Base-by-base conservation (phyloP, 2,113 vertebrate species). In the Galemys pyrenaicus region DNA sequence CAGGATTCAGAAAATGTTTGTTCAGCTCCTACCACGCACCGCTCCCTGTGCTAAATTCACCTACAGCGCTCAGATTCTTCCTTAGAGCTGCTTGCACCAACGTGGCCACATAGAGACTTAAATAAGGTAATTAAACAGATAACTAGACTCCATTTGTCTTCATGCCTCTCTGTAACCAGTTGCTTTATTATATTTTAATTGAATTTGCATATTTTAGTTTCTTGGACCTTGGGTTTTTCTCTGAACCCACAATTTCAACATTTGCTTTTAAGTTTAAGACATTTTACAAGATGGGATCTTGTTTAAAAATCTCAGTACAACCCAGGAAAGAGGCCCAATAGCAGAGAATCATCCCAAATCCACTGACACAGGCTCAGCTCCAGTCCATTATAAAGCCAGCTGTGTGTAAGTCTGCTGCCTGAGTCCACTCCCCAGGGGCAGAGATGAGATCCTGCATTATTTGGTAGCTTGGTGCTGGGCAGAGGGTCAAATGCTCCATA, bases 181-280 rank as follows among this genome's bases (percentile, higher is more conserved):
- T 56, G 78, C 46, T 92, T 91, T 88, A 37, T 87, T 90, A 39
- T 32, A 89, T 39, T 81, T 92, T 89, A 85, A 83, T 74, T 85
- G 89, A 88, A 95, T 91, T 86, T 91, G 35, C 41, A 75, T 84
- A 37, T 77, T 89, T 95, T 89, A 22, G 9, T 91, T 95, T 95
- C 64, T 77, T 73, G 32, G 54, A 5, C 2, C 35, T 94, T 90
- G 46, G 49, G 20, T 68, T 80, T 93, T 85, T 73, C 32, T 87
- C 32, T 88, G 88, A 85, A 26, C 26, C 5, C 41, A 46, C 16
- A 44, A 39, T 77, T 62, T 28, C 37, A 92, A 80, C 62, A 58
- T 68, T 75, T 85, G 24, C 37, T 82, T 94, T 95, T 39, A 28
- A 64, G 37, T 26, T 89, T 12, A 70, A 85, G 28, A 30, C 9